phyloP scores from a whole-genome alignment of 2,888 invertebrate species.

The Agonopterix arenella region DNA sequence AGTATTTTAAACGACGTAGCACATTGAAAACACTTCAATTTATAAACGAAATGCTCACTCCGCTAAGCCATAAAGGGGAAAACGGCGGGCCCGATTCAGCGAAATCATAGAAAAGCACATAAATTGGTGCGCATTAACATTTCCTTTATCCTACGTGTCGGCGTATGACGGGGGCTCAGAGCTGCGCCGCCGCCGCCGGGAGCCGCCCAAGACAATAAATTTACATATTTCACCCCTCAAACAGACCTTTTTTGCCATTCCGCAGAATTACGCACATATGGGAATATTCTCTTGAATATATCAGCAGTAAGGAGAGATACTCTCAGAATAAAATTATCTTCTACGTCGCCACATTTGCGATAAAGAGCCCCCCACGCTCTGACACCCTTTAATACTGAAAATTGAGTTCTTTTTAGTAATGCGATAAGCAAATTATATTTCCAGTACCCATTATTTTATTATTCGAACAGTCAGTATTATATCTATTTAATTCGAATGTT shows the following conservation, averaged over 20 bases:
- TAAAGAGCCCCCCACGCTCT: conserved; percentile 50
- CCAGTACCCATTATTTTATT: not conserved
- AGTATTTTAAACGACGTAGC: conserved; percentile 13
- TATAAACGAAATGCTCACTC: conserved; percentile 47
- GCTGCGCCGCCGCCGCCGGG: conserved; percentile 34
- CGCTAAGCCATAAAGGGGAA: conserved; percentile 58
- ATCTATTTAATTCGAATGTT: not conserved
- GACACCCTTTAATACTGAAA: conserved; percentile 34
- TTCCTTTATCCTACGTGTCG: conserved; percentile 76
- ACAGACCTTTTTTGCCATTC: conserved; percentile 77
- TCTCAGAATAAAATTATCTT: conserved; percentile 75
- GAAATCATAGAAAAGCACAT: conserved; percentile 77
- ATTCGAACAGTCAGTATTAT: not conserved
- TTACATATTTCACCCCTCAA: conserved; percentile 78
- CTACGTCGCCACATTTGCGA: conserved; percentile 65
- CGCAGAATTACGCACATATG: conserved; percentile 77
- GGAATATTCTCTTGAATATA: conserved; percentile 77
- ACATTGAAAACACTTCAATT: conserved; percentile 43
- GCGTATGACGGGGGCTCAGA: conserved; percentile 71
- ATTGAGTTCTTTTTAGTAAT: conserved; percentile 13
- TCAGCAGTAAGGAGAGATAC: conserved; percentile 74
- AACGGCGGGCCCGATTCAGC: conserved; percentile 66
- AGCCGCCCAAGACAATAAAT: conserved; percentile 77
- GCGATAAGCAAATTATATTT: conserved; percentile 1
- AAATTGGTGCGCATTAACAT: conserved; percentile 76